Evolutionary conservation across 2,113 vertebrate genomes (phyloP).

Genomic region (Bothrops jararaca): DNA sequence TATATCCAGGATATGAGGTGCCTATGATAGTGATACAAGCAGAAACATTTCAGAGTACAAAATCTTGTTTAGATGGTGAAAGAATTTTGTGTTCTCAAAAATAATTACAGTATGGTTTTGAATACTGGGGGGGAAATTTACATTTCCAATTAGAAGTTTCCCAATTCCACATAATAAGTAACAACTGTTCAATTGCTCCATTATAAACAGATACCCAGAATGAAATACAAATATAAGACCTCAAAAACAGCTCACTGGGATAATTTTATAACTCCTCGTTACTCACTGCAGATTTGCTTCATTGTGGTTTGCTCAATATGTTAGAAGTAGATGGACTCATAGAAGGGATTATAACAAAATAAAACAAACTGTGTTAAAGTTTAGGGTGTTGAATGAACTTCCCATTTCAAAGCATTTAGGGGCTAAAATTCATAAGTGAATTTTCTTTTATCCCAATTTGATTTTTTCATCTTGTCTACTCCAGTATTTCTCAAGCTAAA

Average conservation of each 20-base stretch:
- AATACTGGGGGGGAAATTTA: not conserved
- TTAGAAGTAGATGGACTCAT: not conserved
- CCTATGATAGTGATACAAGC: not conserved
- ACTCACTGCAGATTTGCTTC: not conserved
- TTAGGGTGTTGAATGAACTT: not conserved
- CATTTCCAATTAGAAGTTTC: not conserved
- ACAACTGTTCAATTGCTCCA: not conserved
- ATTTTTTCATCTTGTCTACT: not conserved
- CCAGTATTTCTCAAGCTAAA: not conserved
- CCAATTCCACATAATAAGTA: not conserved
- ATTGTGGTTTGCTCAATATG: not conserved
- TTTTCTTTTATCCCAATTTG: not conserved
- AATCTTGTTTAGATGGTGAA: not conserved
- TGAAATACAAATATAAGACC: not conserved
- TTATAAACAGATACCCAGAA: not conserved
- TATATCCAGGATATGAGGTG: not conserved
- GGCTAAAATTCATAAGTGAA: not conserved
- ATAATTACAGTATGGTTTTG: not conserved
- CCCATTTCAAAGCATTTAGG: not conserved
- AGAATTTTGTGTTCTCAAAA: not conserved
- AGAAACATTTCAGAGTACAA: not conserved
- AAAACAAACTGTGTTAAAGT: not conserved
- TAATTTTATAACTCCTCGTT: not conserved
- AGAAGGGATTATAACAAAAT: not conserved
- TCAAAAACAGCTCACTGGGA: not conserved